Conservation (phyloP, 1,140 invertebrate genomes). For the Teleogryllus occipitalis region DNA sequence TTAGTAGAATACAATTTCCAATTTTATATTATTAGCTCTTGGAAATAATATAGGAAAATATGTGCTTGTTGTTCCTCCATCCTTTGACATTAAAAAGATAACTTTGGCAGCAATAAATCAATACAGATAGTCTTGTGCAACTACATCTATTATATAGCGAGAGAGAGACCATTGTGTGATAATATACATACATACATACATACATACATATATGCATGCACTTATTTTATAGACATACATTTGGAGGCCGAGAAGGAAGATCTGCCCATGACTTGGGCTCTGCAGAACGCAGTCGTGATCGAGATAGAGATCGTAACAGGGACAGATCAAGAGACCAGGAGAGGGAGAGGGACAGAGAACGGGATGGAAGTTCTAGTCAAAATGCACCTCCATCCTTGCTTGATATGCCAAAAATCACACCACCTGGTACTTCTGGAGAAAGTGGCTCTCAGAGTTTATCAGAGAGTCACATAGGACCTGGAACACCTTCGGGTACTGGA, state of each 20-base stretch:
- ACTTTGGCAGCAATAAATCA: too few relatives aligned
- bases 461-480: not conserved
- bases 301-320: constrained; percentile 29
- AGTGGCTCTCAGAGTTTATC: not conserved
- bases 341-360: constrained; percentile 33
- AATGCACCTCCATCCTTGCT: constrained; percentile 35
- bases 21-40: too few relatives aligned
- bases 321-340: constrained; percentile 26
- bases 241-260: constrained; percentile 16
- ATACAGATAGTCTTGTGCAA: too few relatives aligned
- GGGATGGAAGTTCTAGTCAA: constrained; percentile 34
- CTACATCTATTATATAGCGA: too few relatives aligned
- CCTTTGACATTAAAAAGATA: too few relatives aligned
- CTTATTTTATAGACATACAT: constrained; percentile 6
- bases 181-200: too few relatives aligned
- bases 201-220: not conserved
- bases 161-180: too few relatives aligned
- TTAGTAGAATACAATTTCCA: too few relatives aligned
- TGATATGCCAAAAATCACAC: constrained; percentile 29
- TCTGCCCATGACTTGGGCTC: constrained; percentile 16
- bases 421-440: constrained; percentile 8
- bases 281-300: constrained; percentile 29
- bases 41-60: too few relatives aligned
- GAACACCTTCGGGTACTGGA: not conserved
- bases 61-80: too few relatives aligned